A percentile compares a stretch with the other conserved stretches of the same genome.
Conservation (phyloP, 2,888 invertebrate species). For the Rugalucina vietnamica region DNA sequence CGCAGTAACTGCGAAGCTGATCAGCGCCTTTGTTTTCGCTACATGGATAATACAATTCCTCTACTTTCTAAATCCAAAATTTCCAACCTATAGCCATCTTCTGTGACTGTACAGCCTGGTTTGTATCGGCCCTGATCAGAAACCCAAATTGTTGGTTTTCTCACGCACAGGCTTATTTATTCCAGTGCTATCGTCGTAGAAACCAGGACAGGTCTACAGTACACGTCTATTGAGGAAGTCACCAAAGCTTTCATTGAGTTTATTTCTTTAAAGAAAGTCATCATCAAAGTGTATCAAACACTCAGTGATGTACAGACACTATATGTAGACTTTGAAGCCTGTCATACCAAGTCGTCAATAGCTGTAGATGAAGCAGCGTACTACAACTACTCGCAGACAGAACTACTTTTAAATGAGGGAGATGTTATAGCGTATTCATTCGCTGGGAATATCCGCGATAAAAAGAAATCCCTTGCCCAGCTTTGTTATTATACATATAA, state of each 20-base stretch:
- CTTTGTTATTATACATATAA: slow-evolving; percentile 53
- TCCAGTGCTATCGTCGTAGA: not conserved
- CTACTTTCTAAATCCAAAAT: too few relatives aligned
- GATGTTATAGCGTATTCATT: slow-evolving; percentile 47
- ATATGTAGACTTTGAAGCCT: not conserved
- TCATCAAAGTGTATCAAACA: not conserved
- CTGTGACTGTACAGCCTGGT: too few relatives aligned
- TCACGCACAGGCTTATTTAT: too few relatives aligned
- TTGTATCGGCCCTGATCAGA: too few relatives aligned
- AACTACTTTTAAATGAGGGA: slow-evolving; percentile 35
- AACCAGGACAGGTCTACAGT: not conserved
- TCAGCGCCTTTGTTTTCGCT: too few relatives aligned
- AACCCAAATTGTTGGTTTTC: too few relatives aligned
- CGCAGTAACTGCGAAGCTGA: too few relatives aligned
- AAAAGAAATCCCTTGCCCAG: slow-evolving; percentile 27
- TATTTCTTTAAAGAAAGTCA: not conserved
- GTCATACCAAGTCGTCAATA: not conserved
- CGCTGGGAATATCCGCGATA: slow-evolving; percentile 48
- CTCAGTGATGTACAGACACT: not conserved
- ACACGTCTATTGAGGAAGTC: not conserved
- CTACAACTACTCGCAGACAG: not conserved
- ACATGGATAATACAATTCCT: too few relatives aligned
- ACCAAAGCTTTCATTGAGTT: not conserved
- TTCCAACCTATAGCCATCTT: too few relatives aligned
- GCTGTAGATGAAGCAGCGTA: not conserved